Base-by-base conservation (phyloP, 1,140 invertebrate genomes). In the Polypedilum vanderplanki region DNA sequence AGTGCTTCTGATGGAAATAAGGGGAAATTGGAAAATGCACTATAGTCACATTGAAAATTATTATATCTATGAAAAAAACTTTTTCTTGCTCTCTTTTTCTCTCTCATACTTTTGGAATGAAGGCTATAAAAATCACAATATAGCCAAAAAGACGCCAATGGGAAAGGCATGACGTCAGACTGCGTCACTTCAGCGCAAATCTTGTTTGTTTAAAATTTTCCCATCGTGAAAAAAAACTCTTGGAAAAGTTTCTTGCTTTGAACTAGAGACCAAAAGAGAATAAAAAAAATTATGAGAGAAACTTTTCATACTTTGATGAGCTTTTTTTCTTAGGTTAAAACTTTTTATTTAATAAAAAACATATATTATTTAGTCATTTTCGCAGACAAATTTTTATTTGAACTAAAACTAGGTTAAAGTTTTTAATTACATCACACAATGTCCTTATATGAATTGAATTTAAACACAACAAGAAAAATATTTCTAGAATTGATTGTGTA, bases 181-280 rank as follows among this genome's bases (percentile, higher is more conserved):
- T 22, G 65, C 65, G 65, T 70, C 65, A 70, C 20, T 70, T 70
- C 46, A 70, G 65, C 65, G 65, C 65, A 70, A 22, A 20, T 70
- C 65, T 18, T 1, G 8, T 18, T 70, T 18, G 20, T 8, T 18
- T n/a, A 20, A 20, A 67, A 18, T 18, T 70, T 70, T 70, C 20
- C 8, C 15, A 70, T 10, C n/a, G 9, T 20, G 46, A 57, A n/a
- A 12, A 15, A 57, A 57, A 4, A 12, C 46, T 57, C 46, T 57
- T n/a, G 15, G n/a, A n/a, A n/a, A 8, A 46, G 41, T 15, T 46
- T 46, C 10, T 46, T 46, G 9, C 9, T 46, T 46, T 46, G 4
- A n/a, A n/a, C n/a, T 57, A 57, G 46, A n/a, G 24, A 33, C n/a
- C n/a, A n/a, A n/a, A 46, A 46, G 15, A 46, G 15, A 10, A 3